Evolutionary conservation across 2,888 invertebrate species (phyloP).

Genomic region (Agrochola lychnidis): DNA sequence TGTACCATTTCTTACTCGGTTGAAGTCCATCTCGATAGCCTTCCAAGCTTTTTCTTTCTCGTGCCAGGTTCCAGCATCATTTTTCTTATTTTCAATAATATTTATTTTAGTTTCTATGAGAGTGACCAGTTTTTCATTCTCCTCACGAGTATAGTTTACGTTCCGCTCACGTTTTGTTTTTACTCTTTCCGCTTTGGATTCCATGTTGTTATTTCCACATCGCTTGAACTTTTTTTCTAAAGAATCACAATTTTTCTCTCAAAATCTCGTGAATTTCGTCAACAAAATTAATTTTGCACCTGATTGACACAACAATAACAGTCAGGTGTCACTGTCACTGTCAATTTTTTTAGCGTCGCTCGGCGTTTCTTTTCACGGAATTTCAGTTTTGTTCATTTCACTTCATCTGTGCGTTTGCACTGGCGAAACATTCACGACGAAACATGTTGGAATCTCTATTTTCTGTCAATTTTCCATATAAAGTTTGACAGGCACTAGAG

Average conservation of each 20-base stretch:
- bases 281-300: neutral
- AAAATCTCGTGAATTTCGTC: slow-evolving; percentile 1
- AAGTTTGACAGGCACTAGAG: too few species aligned
- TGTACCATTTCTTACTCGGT: neutral
- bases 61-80: slow-evolving; percentile 14
- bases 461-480: too few species aligned
- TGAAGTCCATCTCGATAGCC: slow-evolving; percentile 23
- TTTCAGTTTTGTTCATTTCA: neutral
- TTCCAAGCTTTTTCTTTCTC: slow-evolving; percentile 31
- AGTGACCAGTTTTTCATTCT: slow-evolving; percentile 17
- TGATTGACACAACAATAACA: slow-evolving; percentile 19
- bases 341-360: neutral
- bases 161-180: slow-evolving; percentile 32
- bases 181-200: slow-evolving; percentile 15
- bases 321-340: slow-evolving; percentile 25
- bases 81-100: slow-evolving; percentile 37
- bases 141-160: slow-evolving; percentile 26
- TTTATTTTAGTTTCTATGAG: slow-evolving; percentile 16
- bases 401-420: too few species aligned
- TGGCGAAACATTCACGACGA: too few species aligned
- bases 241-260: neutral
- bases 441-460: too few species aligned
- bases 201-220: slow-evolving; percentile 15
- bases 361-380: slow-evolving; percentile 11
- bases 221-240: neutral